Percentiles rank a stretch among this genome's conserved stretches.
Evolutionary conservation across 30 jellyfish, hydroid and myxozoan genomes (phyloP).

Genomic region (Sanderia malayensis): DNA sequence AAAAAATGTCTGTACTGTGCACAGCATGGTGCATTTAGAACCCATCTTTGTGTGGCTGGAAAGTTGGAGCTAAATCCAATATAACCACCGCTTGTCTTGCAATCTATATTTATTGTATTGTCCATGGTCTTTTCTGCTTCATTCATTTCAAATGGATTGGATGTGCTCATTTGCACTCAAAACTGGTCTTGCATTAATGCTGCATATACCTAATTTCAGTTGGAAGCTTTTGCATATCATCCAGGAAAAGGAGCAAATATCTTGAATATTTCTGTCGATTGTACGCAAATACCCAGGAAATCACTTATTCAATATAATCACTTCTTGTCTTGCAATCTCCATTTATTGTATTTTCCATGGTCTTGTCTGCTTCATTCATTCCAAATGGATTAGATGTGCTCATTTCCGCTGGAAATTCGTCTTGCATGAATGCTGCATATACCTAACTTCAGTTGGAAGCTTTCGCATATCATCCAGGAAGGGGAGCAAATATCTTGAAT

Average conservation of each 20-base stretch:
- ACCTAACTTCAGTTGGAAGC: conserved; percentile 9
- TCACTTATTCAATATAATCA: conserved; percentile 19
- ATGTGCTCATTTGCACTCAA: conserved; percentile 30
- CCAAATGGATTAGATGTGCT: conserved; percentile 33
- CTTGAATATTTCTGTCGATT: conserved; percentile 33
- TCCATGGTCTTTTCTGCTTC: conserved; percentile 46
- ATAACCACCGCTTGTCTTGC: conserved; percentile 33
- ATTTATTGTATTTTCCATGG: conserved; percentile 37
- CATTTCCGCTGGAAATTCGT: conserved; percentile 37
- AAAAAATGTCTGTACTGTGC: too few species aligned
- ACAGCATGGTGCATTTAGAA: conserved; percentile 10
- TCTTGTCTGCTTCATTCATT: conserved; percentile 41
- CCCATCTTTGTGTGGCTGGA: conserved; percentile 35
- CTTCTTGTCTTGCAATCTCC: conserved; percentile 28
- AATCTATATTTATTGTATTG: conserved; percentile 25
- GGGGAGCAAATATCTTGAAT: conserved; percentile 26
- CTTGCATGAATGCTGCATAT: conserved; percentile 11
- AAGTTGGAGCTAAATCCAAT: conserved; percentile 30
- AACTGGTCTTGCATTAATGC: conserved; percentile 19
- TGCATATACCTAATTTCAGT: conserved; percentile 5
- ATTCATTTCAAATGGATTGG: conserved; percentile 32
- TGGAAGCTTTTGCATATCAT: conserved; percentile 15
- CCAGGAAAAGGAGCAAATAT: conserved; percentile 16
- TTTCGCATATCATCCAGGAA: conserved; percentile 16
- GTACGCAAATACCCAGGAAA: conserved; percentile 24